Evolutionary conservation across 2,888 invertebrate species (phyloP).

Genomic region (Odontocerum albicorne): DNA sequence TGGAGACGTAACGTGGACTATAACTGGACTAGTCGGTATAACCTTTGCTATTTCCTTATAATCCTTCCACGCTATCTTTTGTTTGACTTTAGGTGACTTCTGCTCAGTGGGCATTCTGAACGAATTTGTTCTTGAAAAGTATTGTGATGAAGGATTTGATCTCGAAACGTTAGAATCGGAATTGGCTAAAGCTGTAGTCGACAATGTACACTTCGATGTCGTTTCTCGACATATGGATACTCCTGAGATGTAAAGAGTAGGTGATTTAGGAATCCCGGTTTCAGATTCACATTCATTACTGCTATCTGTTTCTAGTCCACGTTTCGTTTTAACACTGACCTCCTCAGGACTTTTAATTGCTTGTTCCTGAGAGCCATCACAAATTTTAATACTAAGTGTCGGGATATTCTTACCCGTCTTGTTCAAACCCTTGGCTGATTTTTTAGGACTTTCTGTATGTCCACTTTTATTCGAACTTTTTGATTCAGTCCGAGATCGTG

Average conservation of each 20-base stretch:
- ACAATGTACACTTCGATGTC: slow-evolving; percentile 50
- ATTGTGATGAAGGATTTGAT: slow-evolving; percentile 47
- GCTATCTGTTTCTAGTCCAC: slow-evolving; percentile 51
- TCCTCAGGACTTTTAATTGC: slow-evolving; percentile 14
- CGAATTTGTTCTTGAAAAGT: slow-evolving; percentile 24
- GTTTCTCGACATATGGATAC: slow-evolving; percentile 59
- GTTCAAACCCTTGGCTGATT: slow-evolving; percentile 5
- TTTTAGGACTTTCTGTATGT: slow-evolving; percentile 30
- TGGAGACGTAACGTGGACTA: slow-evolving; percentile 34
- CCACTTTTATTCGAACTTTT: slow-evolving; percentile 3
- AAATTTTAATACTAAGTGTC: slow-evolving; percentile 48
- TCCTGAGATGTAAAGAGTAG: slow-evolving; percentile 59
- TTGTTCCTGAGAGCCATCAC: slow-evolving; percentile 40
- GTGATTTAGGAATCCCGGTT: slow-evolving; percentile 58
- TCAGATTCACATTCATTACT: slow-evolving; percentile 60
- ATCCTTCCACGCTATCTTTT: slow-evolving; percentile 32
- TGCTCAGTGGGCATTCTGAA: slow-evolving; percentile 28
- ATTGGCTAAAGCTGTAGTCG: slow-evolving; percentile 39
- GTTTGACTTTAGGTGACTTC: slow-evolving; percentile 31
- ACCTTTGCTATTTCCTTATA: slow-evolving; percentile 16
- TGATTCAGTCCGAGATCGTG: neutral
- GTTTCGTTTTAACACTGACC: slow-evolving; percentile 18
- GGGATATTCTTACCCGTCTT: slow-evolving; percentile 25
- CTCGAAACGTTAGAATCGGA: slow-evolving; percentile 46
- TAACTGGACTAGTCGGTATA: slow-evolving; percentile 29